Percentiles rank a stretch among this genome's conserved stretches.
Evolutionary conservation across 2,888 invertebrate genomes (phyloP).

Genomic region (Pseudococcus longispinus): DNA sequence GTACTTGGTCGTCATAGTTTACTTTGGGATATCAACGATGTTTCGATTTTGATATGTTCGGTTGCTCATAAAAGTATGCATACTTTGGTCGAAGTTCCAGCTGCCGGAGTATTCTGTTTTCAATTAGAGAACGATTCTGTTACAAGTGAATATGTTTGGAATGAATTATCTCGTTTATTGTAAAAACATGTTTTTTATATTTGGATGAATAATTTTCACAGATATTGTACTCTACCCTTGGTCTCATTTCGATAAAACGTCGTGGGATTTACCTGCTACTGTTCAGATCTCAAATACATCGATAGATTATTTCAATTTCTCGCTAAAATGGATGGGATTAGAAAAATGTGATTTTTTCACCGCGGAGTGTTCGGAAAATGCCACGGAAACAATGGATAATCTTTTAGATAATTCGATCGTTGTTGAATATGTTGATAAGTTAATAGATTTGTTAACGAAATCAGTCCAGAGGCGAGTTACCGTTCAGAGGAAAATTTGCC

Average conservation of each 20-base stretch:
- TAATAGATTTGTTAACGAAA: conserved; percentile 66
- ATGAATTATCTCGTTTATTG: background rate
- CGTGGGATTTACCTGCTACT: background rate
- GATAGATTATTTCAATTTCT: conserved; percentile 19
- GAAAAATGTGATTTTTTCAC: background rate
- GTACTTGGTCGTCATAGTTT: conserved; percentile 85
- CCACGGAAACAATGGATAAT: conserved; percentile 12
- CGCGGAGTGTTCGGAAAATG: background rate
- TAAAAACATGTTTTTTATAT: background rate
- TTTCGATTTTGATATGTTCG: conserved; percentile 60
- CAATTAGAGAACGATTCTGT: background rate
- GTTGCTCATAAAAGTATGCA: conserved; percentile 59
- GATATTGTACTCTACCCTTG: conserved; percentile 42
- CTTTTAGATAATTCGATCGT: conserved; percentile 61
- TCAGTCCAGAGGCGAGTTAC: conserved; percentile 70
- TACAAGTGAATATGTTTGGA: background rate
- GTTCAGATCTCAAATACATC: background rate
- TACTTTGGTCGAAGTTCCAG: conserved; percentile 61
- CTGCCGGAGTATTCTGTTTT: conserved; percentile 60
- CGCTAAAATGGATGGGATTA: background rate
- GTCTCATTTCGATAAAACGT: conserved; percentile 44
- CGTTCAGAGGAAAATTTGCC: conserved; percentile 71
- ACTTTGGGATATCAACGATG: conserved; percentile 64
- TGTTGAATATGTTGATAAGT: conserved; percentile 64
- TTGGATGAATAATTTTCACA: conserved; percentile 5